Evolutionary conservation across 2,113 vertebrate genomes (phyloP), one percentile per base, ranked within the genome.

Genomic region (Halcyon malimbica): DNA sequence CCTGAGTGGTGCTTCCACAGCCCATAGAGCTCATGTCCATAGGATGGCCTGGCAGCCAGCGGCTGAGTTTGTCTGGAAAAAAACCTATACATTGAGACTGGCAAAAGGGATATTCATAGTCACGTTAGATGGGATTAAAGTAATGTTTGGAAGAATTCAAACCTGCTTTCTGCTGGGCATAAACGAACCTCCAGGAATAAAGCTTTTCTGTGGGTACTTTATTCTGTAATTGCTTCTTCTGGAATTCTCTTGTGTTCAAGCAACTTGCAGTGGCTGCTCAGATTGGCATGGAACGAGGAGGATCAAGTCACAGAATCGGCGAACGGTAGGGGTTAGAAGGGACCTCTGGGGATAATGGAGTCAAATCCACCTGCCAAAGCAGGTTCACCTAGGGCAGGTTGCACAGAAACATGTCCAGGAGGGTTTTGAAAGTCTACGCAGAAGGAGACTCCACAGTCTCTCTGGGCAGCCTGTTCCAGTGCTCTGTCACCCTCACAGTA

Each of bases 61-160:
- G 46, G 39, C 31, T 2, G 8, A 81, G 19, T 24, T 42, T 0
- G 0, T 6, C 69, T 64, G 64, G 44, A 54, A 65, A 81, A 89
- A 41, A 21, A 5, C 14, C 65, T 78, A 17, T 28, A 62, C 2
- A n/a, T 10, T 4, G 21, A 16, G 60, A 54, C 5, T 51, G 16
- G 37, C 23, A 84, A 68, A 70, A 46, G 14, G 5, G 18, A 68
- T 82, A 65, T 26, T 71, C 74, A 5, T 6, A 3, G 1, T 35
- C 18, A 57, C 4, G 1, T 51, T 35, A 69, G 33, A 46, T 9
- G 41, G 42, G 68, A 63, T 71, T 75, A 41, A 82, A 92, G 87
- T 67, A 37, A 65, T 69, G 13, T 15, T 9, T 84, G 56, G 46
- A 63, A 89, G 19, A 71, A 51, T 75, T 41, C 57, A 91, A 59